A percentile compares a stretch with the other conserved stretches of the same genome.
Evolutionary conservation across 2,113 vertebrate species (phyloP).

Genomic region (Pluvialis apricaria): DNA sequence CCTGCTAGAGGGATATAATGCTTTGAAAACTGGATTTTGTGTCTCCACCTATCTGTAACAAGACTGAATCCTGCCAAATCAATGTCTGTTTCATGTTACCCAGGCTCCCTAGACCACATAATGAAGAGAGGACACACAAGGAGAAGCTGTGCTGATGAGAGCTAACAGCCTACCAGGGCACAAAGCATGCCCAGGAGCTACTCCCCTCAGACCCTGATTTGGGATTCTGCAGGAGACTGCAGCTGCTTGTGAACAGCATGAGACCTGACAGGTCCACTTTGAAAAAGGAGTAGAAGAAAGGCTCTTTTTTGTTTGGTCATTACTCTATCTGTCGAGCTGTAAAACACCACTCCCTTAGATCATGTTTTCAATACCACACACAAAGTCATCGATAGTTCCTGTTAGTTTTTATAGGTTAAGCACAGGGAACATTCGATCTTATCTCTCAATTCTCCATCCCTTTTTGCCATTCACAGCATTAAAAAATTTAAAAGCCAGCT

Average conservation of each 20-base stretch:
- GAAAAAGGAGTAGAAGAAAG: slow-evolving; percentile 1
- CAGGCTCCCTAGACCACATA: not conserved
- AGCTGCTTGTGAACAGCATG: not conserved
- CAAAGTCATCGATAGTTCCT: slow-evolving; percentile 30
- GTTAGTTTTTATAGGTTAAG: slow-evolving; percentile 50
- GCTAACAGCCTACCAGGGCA: not conserved
- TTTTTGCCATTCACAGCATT: not conserved
- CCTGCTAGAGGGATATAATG: not conserved
- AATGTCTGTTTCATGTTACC: not conserved
- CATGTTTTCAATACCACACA: slow-evolving; percentile 25
- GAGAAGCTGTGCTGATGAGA: not conserved
- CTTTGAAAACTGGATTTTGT: not conserved
- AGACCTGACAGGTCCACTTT: not conserved
- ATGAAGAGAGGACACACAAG: not conserved
- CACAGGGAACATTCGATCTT: slow-evolving; percentile 33
- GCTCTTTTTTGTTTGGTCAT: not conserved
- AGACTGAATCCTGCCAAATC: not conserved
- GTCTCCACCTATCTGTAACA: not conserved
- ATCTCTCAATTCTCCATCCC: not conserved
- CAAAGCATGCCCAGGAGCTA: not conserved
- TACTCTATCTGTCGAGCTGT: not conserved
- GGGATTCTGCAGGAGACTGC: not conserved
- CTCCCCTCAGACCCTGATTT: not conserved
- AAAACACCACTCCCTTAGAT: slow-evolving; percentile 3
- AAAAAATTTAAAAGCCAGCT: not conserved